phyloP scores from a whole-genome alignment of 1,140 invertebrate species.

The Pomacea maculata region DNA sequence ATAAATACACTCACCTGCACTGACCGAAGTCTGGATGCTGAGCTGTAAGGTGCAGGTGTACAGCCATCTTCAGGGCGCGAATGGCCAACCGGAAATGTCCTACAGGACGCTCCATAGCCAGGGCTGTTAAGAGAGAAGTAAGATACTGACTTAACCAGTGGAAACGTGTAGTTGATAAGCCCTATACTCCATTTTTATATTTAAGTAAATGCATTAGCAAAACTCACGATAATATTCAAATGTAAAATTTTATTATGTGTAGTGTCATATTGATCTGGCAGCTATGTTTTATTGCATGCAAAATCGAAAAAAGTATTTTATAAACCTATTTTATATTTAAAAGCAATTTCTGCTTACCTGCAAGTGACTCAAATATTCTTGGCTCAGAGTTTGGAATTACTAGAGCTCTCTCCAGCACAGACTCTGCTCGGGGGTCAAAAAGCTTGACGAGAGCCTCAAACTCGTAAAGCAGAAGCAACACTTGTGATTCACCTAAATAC shows the following conservation, averaged over 20 bases:
- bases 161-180: conserved; percentile 4
- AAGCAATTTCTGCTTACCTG: conserved; percentile 20
- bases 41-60: conserved; percentile 54
- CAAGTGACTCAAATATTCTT: conserved; percentile 58
- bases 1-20: conserved; percentile 47
- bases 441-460: conserved; percentile 60
- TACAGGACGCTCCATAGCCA: conserved; percentile 49
- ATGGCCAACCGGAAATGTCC: conserved; percentile 49
- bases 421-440: conserved; percentile 48
- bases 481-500: conserved; percentile 28
- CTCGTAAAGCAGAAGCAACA: conserved; percentile 58
- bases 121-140: conserved; percentile 35
- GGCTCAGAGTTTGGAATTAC: conserved; percentile 54
- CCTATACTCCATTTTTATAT: neutral
- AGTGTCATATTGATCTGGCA: neutral
- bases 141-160: neutral
- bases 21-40: conserved; percentile 46
- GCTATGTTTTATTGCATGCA: neutral
- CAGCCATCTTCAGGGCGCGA: conserved; percentile 56
- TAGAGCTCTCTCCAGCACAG: conserved; percentile 53
- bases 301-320: conserved; percentile 1
- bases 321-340: too few relatives aligned
- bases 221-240: neutral
- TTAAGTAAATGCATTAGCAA: neutral
- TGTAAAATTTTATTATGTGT: too few relatives aligned